Evolutionary conservation across 2,888 invertebrate genomes (phyloP).

Genomic region (Anthrax anthrax): DNA sequence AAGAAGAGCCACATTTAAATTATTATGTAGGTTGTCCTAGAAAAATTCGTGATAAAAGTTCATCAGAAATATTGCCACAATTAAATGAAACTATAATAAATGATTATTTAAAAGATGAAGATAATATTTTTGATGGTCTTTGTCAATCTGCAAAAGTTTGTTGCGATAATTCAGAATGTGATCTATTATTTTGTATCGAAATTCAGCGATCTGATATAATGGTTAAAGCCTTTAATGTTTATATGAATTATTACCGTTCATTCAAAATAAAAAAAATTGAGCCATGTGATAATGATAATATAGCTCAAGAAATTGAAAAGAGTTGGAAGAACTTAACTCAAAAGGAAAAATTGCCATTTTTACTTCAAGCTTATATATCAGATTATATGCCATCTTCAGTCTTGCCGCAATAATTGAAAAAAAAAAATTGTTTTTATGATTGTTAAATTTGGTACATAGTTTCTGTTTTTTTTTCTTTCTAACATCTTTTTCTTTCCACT

Average conservation of each 20-base stretch:
- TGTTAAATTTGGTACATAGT: too few relatives aligned
- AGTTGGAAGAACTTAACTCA: slow-evolving; percentile 9
- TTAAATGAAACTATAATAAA: background rate
- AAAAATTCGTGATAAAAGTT: background rate
- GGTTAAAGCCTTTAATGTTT: slow-evolving; percentile 5
- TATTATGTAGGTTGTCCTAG: background rate
- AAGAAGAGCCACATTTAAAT: slow-evolving; percentile 1
- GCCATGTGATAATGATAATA: background rate
- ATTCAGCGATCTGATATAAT: slow-evolving; percentile 6
- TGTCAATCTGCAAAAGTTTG: slow-evolving; percentile 7
- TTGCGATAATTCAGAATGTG: slow-evolving; percentile 4
- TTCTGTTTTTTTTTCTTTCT: too few relatives aligned
- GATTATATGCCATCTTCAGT: slow-evolving; percentile 8
- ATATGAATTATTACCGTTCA: slow-evolving; percentile 4
- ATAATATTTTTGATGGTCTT: slow-evolving; percentile 10
- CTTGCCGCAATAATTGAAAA: too few relatives aligned
- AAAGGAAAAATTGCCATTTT: slow-evolving; percentile 10
- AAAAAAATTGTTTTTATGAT: too few relatives aligned
- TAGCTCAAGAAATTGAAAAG: background rate
- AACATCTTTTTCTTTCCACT: too few relatives aligned
- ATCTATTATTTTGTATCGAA: slow-evolving; percentile 6
- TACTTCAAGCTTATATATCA: slow-evolving; percentile 10
- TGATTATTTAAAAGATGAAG: slow-evolving; percentile 5
- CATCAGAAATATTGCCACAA: background rate
- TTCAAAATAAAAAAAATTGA: background rate